Percentiles rank a stretch among this genome's conserved stretches.
Conservation (phyloP, 2,888 invertebrate species). For the Agrenia bidenticulata region DNA sequence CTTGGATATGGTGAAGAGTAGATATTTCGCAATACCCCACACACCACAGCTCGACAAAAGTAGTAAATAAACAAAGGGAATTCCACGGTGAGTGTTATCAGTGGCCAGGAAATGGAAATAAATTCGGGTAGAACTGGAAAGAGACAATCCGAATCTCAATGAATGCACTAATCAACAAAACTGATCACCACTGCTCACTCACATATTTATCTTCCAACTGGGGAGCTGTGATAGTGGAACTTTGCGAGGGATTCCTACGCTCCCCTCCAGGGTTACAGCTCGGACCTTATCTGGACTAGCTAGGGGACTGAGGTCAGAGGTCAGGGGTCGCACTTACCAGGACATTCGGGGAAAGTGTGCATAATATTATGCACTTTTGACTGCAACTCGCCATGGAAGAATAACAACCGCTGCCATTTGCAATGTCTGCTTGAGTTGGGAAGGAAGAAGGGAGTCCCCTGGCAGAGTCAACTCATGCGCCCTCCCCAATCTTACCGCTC, state of each 20-base stretch:
- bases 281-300: too few relatives aligned
- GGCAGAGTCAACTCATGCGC: conserved; percentile 54
- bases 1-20: too few relatives aligned
- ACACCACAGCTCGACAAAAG: background rate
- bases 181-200: too few relatives aligned
- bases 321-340: conserved; percentile 56
- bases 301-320: conserved; percentile 2
- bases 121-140: too few relatives aligned
- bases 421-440: conserved; percentile 64
- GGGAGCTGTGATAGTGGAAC: too few relatives aligned
- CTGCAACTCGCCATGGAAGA: conserved; percentile 27
- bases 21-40: conserved; percentile 23
- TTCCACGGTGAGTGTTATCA: too few relatives aligned
- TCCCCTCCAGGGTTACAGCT: too few relatives aligned
- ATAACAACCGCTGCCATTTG: conserved; percentile 98
- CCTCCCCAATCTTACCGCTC: conserved; percentile 53
- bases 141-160: too few relatives aligned
- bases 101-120: too few relatives aligned
- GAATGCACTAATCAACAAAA: too few relatives aligned
- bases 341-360: conserved; percentile 58
- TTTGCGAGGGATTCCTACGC: too few relatives aligned
- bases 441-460: conserved; percentile 23
- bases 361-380: conserved; percentile 55
- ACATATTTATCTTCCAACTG: too few relatives aligned
- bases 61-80: conserved; percentile 14